Evolutionary conservation across 1,140 invertebrate species (phyloP).

Genomic region (Drosophila lacteicornis): DNA sequence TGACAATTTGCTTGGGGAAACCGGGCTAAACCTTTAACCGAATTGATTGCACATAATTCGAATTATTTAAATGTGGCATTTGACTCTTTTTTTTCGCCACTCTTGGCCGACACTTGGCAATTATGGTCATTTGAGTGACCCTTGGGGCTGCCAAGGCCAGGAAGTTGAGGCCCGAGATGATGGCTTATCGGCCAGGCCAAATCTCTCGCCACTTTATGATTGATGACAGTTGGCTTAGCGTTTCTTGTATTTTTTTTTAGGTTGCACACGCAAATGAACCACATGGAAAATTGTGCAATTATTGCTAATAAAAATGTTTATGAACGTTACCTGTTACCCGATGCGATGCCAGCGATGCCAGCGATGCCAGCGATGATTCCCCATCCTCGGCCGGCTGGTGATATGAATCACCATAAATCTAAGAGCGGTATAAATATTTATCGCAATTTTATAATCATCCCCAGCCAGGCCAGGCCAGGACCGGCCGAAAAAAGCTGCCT

Average conservation of each 20-base stretch:
- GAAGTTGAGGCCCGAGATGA: slow-evolving; percentile 27
- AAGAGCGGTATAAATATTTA: slow-evolving; percentile 81
- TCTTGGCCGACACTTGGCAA: slow-evolving; percentile 44
- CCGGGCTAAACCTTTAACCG: slow-evolving; percentile 38
- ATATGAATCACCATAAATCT: slow-evolving; percentile 79
- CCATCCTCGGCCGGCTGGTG: slow-evolving; percentile 16
- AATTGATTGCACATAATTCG: slow-evolving; percentile 67
- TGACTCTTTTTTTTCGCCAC: slow-evolving; percentile 34
- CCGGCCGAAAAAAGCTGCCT: slow-evolving; percentile 31
- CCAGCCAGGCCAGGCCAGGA: slow-evolving; percentile 32
- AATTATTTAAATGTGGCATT: slow-evolving; percentile 73
- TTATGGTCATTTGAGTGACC: slow-evolving; percentile 59
- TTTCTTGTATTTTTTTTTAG: slow-evolving; percentile 1
- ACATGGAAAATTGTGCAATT: slow-evolving; percentile 71
- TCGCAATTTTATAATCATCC: slow-evolving; percentile 78
- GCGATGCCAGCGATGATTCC: slow-evolving; percentile 45
- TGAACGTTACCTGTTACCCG: slow-evolving; percentile 63
- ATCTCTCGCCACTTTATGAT: slow-evolving; percentile 32
- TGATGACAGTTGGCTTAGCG: slow-evolving; percentile 50
- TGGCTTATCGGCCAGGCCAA: slow-evolving; percentile 23
- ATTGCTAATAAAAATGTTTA: slow-evolving; percentile 79
- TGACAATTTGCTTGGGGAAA: slow-evolving; percentile 39
- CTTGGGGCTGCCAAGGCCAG: slow-evolving; percentile 59
- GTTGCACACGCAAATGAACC: slow-evolving; percentile 60
- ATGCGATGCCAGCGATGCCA: slow-evolving; percentile 43